phyloP scores from a whole-genome alignment of 2,797 vertebrate species.

The Hipposideros larvatus region DNA sequence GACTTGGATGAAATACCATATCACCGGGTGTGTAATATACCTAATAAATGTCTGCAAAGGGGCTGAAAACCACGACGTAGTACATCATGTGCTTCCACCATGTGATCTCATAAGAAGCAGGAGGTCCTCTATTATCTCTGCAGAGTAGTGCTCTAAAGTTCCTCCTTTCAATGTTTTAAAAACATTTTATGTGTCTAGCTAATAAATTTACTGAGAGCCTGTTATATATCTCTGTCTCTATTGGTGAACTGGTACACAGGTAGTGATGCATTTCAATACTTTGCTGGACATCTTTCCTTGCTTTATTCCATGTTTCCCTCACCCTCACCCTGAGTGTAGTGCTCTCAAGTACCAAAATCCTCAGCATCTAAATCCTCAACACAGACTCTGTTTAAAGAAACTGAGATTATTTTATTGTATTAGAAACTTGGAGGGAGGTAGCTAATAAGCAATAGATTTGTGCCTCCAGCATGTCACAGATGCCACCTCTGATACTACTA shows the following conservation, averaged over 20 bases:
- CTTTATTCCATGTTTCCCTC: neutral
- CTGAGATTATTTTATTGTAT: neutral
- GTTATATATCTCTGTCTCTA: neutral
- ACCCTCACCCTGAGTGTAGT: neutral
- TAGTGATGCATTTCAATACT: neutral
- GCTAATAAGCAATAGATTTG: neutral
- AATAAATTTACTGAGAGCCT: neutral
- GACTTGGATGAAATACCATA: neutral
- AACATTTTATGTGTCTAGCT: neutral
- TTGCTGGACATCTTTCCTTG: neutral
- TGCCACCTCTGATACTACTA: neutral
- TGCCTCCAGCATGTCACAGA: neutral
- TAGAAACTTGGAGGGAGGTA: neutral
- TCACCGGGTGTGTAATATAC: fast-evolving
- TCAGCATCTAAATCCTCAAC: neutral
- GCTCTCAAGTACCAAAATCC: neutral
- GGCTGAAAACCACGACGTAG: neutral
- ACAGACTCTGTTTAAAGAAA: neutral
- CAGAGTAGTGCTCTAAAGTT: neutral
- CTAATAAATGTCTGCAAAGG: neutral
- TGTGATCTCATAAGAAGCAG: neutral
- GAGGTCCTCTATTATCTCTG: neutral
- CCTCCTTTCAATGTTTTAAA: neutral
- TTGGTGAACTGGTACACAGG: neutral
- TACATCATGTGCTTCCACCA: neutral